Conservation (phyloP, 2,113 vertebrate genomes). For the Ginglymostoma cirratum region DNA sequence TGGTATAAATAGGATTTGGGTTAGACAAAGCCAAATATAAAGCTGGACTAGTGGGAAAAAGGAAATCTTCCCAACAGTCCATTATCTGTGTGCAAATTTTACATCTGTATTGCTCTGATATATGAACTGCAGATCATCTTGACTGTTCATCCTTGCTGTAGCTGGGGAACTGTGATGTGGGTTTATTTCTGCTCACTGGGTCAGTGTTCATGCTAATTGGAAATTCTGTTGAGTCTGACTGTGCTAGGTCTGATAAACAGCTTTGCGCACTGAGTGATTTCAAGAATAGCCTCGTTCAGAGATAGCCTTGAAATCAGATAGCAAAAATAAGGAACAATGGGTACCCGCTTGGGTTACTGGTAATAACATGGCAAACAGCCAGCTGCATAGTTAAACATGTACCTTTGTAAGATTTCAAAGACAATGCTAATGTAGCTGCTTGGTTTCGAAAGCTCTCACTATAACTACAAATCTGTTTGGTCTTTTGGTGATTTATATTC, state of each 20-base stretch:
- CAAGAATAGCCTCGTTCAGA: not conserved
- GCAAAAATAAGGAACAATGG: not conserved
- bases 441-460: not conserved
- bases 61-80: not conserved
- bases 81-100: not conserved
- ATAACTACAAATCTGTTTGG: not conserved
- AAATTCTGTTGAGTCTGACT: not conserved
- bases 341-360: not conserved
- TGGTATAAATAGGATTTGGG: not conserved
- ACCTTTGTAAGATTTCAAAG: not conserved
- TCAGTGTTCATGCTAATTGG: slow-evolving; percentile 2
- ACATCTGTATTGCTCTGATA: not conserved
- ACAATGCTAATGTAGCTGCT: not conserved
- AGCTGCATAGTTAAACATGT: not conserved
- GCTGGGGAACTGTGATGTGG: not conserved
- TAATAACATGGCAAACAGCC: not conserved
- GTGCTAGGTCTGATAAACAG: not conserved
- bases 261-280: not conserved
- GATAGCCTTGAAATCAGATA: not conserved
- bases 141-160: not conserved
- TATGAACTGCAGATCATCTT: not conserved
- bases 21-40: not conserved
- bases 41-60: not conserved
- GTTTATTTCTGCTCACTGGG: not conserved
- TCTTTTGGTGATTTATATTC: not conserved